phyloP scores from a whole-genome alignment of 1,140 invertebrate genomes.

The Scaptodrosophila lebanonensis region DNA sequence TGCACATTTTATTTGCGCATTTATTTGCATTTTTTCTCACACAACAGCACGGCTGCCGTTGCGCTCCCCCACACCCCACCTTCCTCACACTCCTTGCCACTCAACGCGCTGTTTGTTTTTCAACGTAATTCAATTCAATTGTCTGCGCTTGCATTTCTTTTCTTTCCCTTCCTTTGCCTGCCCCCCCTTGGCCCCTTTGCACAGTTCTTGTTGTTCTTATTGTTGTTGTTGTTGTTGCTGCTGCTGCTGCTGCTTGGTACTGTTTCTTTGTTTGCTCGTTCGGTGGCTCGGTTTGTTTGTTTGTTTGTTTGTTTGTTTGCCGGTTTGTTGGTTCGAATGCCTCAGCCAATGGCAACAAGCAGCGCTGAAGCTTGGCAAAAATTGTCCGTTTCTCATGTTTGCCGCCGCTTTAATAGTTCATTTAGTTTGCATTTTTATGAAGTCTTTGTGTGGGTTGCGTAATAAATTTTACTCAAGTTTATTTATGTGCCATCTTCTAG shows the following conservation, averaged over 20 bases:
- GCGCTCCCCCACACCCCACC: not conserved
- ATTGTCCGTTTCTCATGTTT: slow-evolving; percentile 64
- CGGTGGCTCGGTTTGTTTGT: slow-evolving; percentile 17
- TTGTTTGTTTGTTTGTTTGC: not conserved
- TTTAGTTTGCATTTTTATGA: slow-evolving; percentile 75
- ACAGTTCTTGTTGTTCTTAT: no score
- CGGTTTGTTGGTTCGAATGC: slow-evolving; percentile 43
- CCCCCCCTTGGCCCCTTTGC: not conserved
- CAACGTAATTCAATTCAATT: slow-evolving; percentile 65
- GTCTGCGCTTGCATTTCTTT: slow-evolving; percentile 53
- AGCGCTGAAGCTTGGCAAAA: not conserved
- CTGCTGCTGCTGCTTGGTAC: no score
- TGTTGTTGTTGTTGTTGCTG: no score
- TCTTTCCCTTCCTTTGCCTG: not conserved
- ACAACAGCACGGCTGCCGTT: slow-evolving; percentile 28
- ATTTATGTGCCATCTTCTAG: slow-evolving; percentile 69
- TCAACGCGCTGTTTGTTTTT: slow-evolving; percentile 36
- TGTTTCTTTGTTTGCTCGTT: slow-evolving; percentile 23
- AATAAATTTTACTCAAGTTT: slow-evolving; percentile 74
- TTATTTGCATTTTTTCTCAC: slow-evolving; percentile 75
- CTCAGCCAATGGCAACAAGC: no score
- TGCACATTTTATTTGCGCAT: slow-evolving; percentile 75
- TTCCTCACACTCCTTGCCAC: not conserved
- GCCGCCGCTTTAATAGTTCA: slow-evolving; percentile 69
- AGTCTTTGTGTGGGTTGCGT: slow-evolving; percentile 74